Base-by-base conservation (phyloP, 92 coral and sea anemone species). In the Siderastrea radians region DNA sequence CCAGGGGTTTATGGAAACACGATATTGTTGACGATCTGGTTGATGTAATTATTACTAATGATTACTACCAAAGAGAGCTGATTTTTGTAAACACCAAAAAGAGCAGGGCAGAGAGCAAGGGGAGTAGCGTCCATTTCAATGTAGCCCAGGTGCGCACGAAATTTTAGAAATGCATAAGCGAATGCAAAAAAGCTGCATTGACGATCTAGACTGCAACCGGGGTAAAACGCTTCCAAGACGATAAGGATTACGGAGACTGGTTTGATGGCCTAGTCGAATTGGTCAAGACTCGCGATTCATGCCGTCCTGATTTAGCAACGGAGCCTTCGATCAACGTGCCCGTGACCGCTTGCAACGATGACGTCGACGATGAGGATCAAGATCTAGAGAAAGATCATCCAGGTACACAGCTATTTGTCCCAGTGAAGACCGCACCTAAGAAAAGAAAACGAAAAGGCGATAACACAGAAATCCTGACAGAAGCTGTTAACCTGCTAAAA, bases 241-340 rank as follows among this genome's bases (percentile, higher is more conserved):
- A 26, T 55, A 55, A 1, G 12, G 12, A 61, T 61, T 61, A 1
- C 17, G 13, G 66, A 61, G 66, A 1, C 1, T 61, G 66, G 66
- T 61, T 61, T 61, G 66, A 61, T 61, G 1, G 12, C 66, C 66
- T 61, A 61, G 7, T 61, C 13, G 60, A 55, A 55, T 55, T 55
- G 60, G 60, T 55, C 60, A 55, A 55, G 60, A 65, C 70, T 65
- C 15, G 71, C 13, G 71, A 66, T 66, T 66, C 71, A 66, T 66
- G 71, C 71, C 71, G 49, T 66, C 71, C 71, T 70, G 76, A 72
- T 47, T 72, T 72, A 72, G 76, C 76, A 72, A 72, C 76, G 76
- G 76, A 72, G 76, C 57, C 76, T 72, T 72, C 15, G 50, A 68
- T 45, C 14, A 66, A 70, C 75, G 75, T 5, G 17, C 15, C 75